Conservation (phyloP, 1,140 invertebrate species). For the Drosophila sp. region DNA sequence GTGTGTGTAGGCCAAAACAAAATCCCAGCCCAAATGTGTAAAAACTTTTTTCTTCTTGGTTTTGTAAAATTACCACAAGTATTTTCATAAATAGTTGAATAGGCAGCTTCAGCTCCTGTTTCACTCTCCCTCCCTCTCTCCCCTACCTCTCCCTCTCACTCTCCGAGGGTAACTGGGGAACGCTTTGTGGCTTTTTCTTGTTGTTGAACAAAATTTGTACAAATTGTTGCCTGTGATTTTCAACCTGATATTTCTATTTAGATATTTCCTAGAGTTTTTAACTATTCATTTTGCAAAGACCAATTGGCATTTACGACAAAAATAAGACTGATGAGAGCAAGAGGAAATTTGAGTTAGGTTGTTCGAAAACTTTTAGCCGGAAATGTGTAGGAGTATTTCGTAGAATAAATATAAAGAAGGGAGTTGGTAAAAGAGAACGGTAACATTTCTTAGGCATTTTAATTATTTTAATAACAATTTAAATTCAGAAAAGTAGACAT, state of each 20-base stretch:
- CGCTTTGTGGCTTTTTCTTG: slow-evolving; percentile 50
- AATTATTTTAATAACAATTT: too few species aligned
- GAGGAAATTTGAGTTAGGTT: slow-evolving; percentile 8
- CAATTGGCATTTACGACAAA: slow-evolving; percentile 43
- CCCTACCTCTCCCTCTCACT: slow-evolving; percentile 18
- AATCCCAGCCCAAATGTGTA: slow-evolving; percentile 15
- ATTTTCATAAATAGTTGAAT: slow-evolving; percentile 81
- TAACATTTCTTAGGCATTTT: neutral
- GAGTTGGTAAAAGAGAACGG: neutral
- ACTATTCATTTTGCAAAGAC: slow-evolving; percentile 56
- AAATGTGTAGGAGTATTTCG: slow-evolving; percentile 12
- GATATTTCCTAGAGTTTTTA: slow-evolving; percentile 46
- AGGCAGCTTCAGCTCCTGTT: slow-evolving; percentile 43
- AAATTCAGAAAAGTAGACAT: too few species aligned
- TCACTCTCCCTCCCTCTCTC: slow-evolving; percentile 18
- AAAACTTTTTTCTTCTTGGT: slow-evolving; percentile 31
- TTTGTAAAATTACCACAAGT: slow-evolving; percentile 63
- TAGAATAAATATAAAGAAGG: neutral
- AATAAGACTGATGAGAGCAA: neutral
- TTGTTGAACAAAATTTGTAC: slow-evolving; percentile 45
- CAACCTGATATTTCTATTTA: slow-evolving; percentile 45
- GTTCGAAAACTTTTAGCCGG: slow-evolving; percentile 19
- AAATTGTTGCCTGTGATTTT: slow-evolving; percentile 55
- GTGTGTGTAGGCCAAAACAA: slow-evolving; percentile 9
- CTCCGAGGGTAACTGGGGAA: slow-evolving; percentile 22